phyloP scores from a whole-genome alignment of 2,113 vertebrate genomes.

The Ranitomeya imitator region DNA sequence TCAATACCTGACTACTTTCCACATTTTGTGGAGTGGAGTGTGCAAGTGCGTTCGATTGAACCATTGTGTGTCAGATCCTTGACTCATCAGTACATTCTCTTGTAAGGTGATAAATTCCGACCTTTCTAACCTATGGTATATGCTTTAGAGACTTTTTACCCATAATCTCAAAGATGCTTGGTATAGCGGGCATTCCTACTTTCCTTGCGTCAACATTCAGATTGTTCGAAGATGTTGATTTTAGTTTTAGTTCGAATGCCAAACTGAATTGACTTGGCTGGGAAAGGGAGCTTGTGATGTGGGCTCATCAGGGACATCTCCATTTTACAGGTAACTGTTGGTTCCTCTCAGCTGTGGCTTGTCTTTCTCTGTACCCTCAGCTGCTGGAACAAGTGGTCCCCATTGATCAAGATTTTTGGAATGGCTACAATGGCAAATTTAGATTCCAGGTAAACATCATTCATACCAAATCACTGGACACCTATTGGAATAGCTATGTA shows the following conservation, averaged over 20 bases:
- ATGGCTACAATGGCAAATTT: conserved; percentile 71
- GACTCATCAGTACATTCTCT: too few relatives aligned
- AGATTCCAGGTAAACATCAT: conserved; percentile 68
- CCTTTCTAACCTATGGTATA: too few relatives aligned
- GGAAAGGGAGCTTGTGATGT: background rate
- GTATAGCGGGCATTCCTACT: too few relatives aligned
- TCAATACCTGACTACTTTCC: background rate
- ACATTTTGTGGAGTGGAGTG: background rate
- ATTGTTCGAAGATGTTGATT: too few relatives aligned
- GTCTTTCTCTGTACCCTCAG: conserved; percentile 65
- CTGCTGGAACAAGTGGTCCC: conserved; percentile 73
- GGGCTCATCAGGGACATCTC: background rate
- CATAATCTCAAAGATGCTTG: too few relatives aligned
- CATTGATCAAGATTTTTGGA: conserved; percentile 67
- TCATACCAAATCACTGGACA: background rate
- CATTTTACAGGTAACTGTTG: conserved; percentile 73
- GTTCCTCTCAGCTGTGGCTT: conserved; percentile 75
- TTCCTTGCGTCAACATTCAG: too few relatives aligned
- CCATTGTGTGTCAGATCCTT: too few relatives aligned
- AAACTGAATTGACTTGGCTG: background rate
- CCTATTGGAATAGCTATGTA: background rate
- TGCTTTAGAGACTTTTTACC: too few relatives aligned
- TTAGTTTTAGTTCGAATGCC: background rate
- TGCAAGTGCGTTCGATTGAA: too few relatives aligned
- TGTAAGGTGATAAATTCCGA: too few relatives aligned